These are phyloP conservation scores for Ctenosaura bakeri DNA, from an alignment of 2,797 vertebrate genomes.

Conservation along the genomic window DNA sequence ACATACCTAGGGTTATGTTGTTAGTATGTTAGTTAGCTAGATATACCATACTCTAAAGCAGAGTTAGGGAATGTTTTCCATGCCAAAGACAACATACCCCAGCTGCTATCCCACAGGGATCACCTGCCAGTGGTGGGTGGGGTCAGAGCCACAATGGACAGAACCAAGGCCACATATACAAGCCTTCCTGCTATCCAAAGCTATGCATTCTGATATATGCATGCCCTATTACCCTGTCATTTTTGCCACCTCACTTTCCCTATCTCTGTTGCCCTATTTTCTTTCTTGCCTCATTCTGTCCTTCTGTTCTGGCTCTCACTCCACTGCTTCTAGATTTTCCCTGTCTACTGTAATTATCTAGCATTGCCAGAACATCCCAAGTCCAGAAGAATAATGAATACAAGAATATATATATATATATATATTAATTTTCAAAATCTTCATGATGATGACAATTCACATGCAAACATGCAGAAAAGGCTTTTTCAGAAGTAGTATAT, in stretches of 20 bases:
- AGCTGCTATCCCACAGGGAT: not conserved
- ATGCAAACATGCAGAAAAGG: not conserved
- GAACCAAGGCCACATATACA: not conserved
- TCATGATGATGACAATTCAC: not conserved
- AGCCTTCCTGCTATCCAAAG: not conserved
- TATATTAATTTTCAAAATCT: not conserved
- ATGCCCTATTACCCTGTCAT: too few species aligned
- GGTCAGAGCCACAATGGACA: not conserved
- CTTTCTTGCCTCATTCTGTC: not conserved
- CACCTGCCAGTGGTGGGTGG: not conserved
- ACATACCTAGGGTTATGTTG: not conserved
- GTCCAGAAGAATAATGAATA: not conserved
- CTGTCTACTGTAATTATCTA: not conserved
- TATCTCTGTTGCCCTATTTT: not conserved
- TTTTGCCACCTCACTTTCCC: too few species aligned
- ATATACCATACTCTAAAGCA: not conserved
- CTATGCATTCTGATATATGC: not conserved
- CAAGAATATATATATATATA: not conserved
- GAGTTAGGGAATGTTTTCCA: not conserved
- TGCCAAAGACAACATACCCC: not conserved
- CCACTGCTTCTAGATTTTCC: not conserved
- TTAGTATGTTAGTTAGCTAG: not conserved
- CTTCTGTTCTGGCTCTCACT: not conserved
- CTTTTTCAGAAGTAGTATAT: not conserved
- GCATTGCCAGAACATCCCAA: not conserved